Conservation (phyloP, 2,113 vertebrate species). For the Tetrax tetrax region DNA sequence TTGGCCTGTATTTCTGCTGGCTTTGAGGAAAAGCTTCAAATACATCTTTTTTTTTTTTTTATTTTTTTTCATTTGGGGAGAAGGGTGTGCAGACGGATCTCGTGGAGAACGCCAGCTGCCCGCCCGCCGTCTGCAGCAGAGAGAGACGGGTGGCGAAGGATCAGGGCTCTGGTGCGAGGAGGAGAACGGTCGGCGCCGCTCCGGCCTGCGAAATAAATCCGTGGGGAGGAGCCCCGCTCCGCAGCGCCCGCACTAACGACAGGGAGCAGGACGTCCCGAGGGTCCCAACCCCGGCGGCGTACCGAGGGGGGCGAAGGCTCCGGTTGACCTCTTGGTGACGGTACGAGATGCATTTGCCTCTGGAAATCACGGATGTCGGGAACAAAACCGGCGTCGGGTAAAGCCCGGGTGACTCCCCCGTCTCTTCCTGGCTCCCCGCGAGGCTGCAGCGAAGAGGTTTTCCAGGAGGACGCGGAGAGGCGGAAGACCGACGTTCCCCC, state of each 20-base stretch:
- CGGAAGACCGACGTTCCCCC: background rate
- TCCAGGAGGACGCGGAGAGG: background rate
- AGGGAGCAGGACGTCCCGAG: background rate
- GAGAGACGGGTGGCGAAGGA: background rate
- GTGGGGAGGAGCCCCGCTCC: background rate
- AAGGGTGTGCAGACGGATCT: slow-evolving; percentile 9
- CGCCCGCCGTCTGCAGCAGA: background rate
- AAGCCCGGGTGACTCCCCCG: background rate
- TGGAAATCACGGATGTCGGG: background rate
- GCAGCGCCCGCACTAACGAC: background rate
- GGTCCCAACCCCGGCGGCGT: background rate
- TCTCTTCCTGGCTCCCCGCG: background rate
- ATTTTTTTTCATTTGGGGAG: slow-evolving; percentile 13
- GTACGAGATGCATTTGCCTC: background rate
- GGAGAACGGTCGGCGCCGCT: background rate
- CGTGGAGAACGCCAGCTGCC: background rate
- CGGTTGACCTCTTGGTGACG: background rate
- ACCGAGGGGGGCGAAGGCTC: background rate
- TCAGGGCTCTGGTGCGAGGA: background rate
- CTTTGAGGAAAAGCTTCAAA: background rate
- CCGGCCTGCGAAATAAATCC: background rate
- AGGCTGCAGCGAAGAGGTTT: background rate
- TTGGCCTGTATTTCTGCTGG: background rate
- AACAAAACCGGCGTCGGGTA: background rate
- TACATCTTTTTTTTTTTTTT: background rate